phyloP scores from a whole-genome alignment of 2,888 invertebrate species.

The Nysson spinosus region DNA sequence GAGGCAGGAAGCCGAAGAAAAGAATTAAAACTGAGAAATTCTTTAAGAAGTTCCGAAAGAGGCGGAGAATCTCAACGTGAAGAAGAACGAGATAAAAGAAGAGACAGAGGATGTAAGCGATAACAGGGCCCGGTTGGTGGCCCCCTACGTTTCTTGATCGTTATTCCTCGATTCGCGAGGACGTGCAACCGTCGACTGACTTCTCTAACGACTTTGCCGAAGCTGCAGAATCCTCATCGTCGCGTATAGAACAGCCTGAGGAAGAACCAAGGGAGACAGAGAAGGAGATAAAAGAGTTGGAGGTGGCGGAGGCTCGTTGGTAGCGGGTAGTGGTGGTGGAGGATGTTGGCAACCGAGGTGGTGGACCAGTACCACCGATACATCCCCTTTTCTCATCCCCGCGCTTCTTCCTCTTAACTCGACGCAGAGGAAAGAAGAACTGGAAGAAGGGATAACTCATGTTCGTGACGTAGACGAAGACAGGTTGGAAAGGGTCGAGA shows the following conservation, averaged over 20 bases:
- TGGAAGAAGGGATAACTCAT: conserved; percentile 52
- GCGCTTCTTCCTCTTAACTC: conserved; percentile 50
- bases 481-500: conserved; percentile 59
- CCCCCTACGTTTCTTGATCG: conserved; percentile 17
- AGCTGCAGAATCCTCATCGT: conserved; percentile 72
- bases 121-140: conserved; percentile 1
- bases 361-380: conserved; percentile 55
- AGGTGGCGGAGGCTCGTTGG: conserved; percentile 48
- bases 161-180: conserved; percentile 49
- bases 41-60: background rate
- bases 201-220: conserved; percentile 74
- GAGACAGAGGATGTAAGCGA: background rate
- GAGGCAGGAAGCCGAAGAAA: no score
- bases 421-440: conserved; percentile 56
- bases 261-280: background rate
- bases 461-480: conserved; percentile 52
- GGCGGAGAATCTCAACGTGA: background rate
- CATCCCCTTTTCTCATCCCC: conserved; percentile 27
- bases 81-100: background rate
- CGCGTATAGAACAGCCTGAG: conserved; percentile 50
- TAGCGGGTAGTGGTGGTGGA: conserved; percentile 21
- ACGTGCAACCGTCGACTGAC: conserved; percentile 67
- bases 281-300: conserved; percentile 54
- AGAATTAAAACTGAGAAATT: background rate
- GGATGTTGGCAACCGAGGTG: conserved; percentile 40